These are phyloP conservation scores for Corythornis cristatus DNA, from an alignment of 2,113 vertebrate genomes.

Conservation along the genomic window DNA sequence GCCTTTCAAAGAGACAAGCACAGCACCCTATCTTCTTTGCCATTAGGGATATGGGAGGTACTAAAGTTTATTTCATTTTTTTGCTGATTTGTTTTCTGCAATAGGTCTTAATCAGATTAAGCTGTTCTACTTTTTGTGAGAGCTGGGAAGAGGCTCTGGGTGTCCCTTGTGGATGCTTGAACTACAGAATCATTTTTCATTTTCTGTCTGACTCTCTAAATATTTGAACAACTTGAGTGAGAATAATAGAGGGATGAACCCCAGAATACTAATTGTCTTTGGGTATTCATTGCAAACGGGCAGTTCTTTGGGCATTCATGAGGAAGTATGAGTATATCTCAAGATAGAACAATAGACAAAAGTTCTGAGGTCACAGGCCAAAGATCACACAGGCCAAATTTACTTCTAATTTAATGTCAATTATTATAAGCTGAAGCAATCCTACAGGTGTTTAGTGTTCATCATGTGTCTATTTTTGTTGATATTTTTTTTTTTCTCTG, in stretches of 20 bases:
- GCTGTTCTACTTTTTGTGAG: not conserved
- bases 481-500: not conserved
- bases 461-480: not conserved
- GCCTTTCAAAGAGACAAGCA: not conserved
- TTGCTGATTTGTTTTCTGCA: not conserved
- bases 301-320: not conserved
- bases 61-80: not conserved
- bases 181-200: not conserved
- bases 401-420: not conserved
- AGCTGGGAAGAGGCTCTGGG: not conserved
- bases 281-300: not conserved
- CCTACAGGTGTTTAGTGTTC: not conserved
- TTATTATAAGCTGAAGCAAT: not conserved
- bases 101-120: not conserved
- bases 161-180: not conserved
- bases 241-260: not conserved
- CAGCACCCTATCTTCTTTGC: not conserved
- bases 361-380: not conserved
- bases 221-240: not conserved
- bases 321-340: not conserved
- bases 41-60: not conserved
- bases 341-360: not conserved
- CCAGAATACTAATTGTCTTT: not conserved
- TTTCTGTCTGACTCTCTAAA: slow-evolving; percentile 3
- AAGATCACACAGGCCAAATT: not conserved